phyloP scores from a whole-genome alignment of 2,113 vertebrate genomes.

The Clupea harengus region DNA sequence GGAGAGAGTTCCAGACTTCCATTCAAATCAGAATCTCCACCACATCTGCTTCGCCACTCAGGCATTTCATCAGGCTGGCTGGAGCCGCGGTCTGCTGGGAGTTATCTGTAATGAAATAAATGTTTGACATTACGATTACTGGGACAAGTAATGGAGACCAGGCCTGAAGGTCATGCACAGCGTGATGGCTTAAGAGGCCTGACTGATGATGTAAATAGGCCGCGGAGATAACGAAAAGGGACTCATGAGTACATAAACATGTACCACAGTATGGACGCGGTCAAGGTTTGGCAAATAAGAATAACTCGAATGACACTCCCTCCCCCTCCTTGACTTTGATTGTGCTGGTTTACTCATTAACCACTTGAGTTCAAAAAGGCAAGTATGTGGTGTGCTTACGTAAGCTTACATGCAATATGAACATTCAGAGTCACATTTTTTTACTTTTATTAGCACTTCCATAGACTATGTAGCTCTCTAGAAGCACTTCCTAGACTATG shows the following conservation, averaged over 20 bases:
- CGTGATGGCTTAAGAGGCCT: background rate
- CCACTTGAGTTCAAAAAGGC: constrained; percentile 27
- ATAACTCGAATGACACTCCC: background rate
- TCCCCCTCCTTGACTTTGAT: constrained; percentile 24
- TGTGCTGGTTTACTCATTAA: constrained; percentile 39
- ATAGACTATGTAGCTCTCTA: background rate
- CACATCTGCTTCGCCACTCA: constrained; percentile 53
- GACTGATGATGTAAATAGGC: background rate
- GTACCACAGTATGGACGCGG: background rate
- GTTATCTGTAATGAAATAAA: constrained; percentile 52
- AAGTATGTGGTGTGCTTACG: constrained; percentile 1
- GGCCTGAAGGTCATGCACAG: background rate
- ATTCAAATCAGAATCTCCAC: constrained; percentile 77
- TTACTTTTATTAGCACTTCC: background rate
- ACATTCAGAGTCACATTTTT: background rate
- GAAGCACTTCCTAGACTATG: background rate
- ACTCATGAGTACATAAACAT: background rate
- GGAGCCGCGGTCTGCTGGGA: constrained; percentile 45
- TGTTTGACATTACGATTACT: constrained; percentile 28
- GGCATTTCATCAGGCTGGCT: constrained; percentile 46
- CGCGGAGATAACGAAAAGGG: background rate
- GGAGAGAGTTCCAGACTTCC: background rate
- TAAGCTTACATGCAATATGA: background rate
- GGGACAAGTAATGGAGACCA: background rate
- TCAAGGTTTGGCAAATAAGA: constrained; percentile 3